A percentile compares a stretch with the other conserved stretches of the same genome.
phyloP scores from a whole-genome alignment of 2,797 vertebrate species.

The Antennarius maculatus region DNA sequence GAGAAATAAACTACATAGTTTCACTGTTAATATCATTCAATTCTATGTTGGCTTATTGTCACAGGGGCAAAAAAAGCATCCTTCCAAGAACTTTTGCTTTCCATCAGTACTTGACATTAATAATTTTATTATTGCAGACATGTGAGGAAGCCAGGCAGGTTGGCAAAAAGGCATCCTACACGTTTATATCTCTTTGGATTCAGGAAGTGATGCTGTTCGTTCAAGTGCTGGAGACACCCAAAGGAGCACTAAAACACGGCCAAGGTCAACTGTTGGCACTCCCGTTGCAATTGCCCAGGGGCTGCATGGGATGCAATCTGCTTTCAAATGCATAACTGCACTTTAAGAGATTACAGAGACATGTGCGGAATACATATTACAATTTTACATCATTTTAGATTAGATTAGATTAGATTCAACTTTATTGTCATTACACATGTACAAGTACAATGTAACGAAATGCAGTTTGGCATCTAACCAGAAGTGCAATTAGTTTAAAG shows the following conservation, averaged over 20 bases:
- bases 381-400: conserved; percentile 56
- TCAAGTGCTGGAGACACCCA: conserved; percentile 58
- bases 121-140: conserved; percentile 40
- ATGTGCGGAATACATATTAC: conserved; percentile 72
- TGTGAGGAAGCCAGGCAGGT: conserved; percentile 24
- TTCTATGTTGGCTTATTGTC: conserved; percentile 12
- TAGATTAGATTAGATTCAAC: too few relatives aligned
- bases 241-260: conserved; percentile 69
- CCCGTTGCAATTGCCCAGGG: conserved; percentile 65
- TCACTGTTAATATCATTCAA: conserved; percentile 25
- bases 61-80: conserved; percentile 18
- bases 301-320: conserved; percentile 63
- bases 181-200: conserved; percentile 30
- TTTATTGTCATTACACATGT: too few relatives aligned
- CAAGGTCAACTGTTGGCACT: conserved; percentile 72
- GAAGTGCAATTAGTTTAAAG: too few relatives aligned
- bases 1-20: conserved; percentile 8
- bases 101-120: conserved; percentile 40
- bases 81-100: conserved; percentile 21
- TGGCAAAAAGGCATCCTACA: conserved; percentile 4
- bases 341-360: conserved; percentile 75
- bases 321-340: conserved; percentile 76
- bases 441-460: too few relatives aligned
- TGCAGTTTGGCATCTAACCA: too few relatives aligned
- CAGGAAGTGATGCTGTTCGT: conserved; percentile 52